Evolutionary conservation across 2,888 invertebrate species (phyloP), one percentile per base, ranked within the genome.

Genomic region (Nemurella pictetii): DNA sequence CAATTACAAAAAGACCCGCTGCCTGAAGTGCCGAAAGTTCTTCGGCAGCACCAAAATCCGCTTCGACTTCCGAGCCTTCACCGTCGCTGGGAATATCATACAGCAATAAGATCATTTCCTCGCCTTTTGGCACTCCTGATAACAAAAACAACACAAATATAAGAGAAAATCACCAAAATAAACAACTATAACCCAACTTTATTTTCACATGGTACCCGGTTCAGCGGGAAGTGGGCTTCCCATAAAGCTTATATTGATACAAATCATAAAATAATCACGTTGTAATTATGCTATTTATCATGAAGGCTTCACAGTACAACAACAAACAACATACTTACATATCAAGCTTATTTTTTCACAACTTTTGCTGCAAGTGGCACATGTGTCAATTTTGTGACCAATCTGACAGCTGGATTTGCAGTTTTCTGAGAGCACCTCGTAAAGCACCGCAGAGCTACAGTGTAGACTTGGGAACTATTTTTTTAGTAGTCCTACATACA

Each of bases 221-320:
- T 28, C 80, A 15, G 80, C 30, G 80, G 80, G 80, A 80, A 80
- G 36, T 32, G n/a, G 32, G 36, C 80, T 80, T 78, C 80, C 80
- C 80, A 29, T 7, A 5, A 77, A 35, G 35, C 35, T 35, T 7
- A 7, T 35, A 35, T 35, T 35, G 35, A 35, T 35, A 35, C 35
- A 35, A 35, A 35, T 35, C 4, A 35, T 12, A 35, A 35, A 35
- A 35, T 35, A 35, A 35, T 35, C 12, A 12, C 4, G 35, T 35
- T 7, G 12, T 35, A 35, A 35, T 35, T 7, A 35, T 35, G 12
- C 35, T 35, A 7, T 35, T 4, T 28, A 77, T 77, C 15, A 77
- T 7, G 5, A 74, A 15, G 9, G 25, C 4, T 35, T 35, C 35
- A 35, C 4, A 35, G 12, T 35, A 35, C 4, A 35, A 77, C 27